Base-by-base conservation (phyloP, 2,797 vertebrate genomes). In the Merluccius polli region DNA sequence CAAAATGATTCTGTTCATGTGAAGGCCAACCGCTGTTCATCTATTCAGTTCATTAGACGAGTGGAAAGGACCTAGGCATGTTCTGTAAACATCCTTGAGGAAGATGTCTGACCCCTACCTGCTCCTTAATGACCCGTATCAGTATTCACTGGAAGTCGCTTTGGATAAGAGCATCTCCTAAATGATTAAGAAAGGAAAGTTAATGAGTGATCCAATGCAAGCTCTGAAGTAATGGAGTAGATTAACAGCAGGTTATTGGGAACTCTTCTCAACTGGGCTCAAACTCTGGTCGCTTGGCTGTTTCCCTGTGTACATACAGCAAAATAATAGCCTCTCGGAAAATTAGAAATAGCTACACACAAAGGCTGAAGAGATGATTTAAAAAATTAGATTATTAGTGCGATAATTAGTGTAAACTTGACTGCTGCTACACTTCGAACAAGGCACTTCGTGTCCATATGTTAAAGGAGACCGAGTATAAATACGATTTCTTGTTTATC, bases 101-200 rank as follows among this genome's bases (percentile, higher is more conserved):
- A 16, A 24, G 59, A 65, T 16, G 24, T n/a, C 59, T 65, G 27
- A 65, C 59, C 59, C 44, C n/a, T 27, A 65, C 59, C 59, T 65
- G 24, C 59, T 27, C 59, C 24, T 27, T 65, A 65, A 65, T 27
- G 59, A 65, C 59, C 59, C 59, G 24, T 10, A 27, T 65, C 59
- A 65, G 59, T 65, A 27, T 65, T 65, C 59, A 65, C 59, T 65
- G 59, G 24, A 65, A 65, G 24, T 65, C 10, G 24, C 59, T 65
- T 27, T 27, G n/a, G 10, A 27, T 65, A 13, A 27, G 24, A 65
- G 59, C 10, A 24, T 65, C 59, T 65, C 59, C 59, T 65, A 65
- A 65, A 3, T 78, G 83, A 83, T 90, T 65, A 65, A 27, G 59
- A 65, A 59, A 59, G 52, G 52, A 59, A 65, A 75, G 75, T 73